Base-by-base conservation (phyloP, 92 coral and sea anemone species). In the Pocillopora meandrina region DNA sequence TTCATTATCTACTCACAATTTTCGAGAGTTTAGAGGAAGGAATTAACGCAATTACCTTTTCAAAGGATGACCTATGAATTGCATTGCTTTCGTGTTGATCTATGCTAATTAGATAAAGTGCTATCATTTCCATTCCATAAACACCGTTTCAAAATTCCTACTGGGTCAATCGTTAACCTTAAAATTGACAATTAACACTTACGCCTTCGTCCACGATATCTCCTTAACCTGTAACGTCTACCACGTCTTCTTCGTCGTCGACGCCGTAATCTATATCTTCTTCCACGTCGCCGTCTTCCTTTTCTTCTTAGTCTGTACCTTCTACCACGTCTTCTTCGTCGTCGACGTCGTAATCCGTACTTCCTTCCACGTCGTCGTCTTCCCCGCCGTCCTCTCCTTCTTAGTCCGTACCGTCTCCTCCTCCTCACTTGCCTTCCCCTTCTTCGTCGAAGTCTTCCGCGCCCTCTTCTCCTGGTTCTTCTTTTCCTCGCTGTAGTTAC, bases 331-430 rank as follows among this genome's bases (percentile, higher is more conserved):
- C 79, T 17, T 23, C 78, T 52, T 31, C 58, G 56, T 47, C 65
- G 17, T 58, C 65, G 14, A 8, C 10, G 36, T 11, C 17, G 60
- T 21, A 33, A 56, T 59, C 65, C 86, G 62, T 83, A 73, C 86
- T 17, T 73, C 63, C 86, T 23, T 73, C 80, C 72, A 42, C 85
- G 65, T 31, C 66, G 26, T 64, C 72, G 60, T 16, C 84, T 35
- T 33, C 68, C 42, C 10, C 85, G 21, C 11, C 85, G 36, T 10
- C 72, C 69, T 19, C 52, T 21, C 17, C 60, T 59, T 35, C 77
- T 20, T 36, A 20, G 7, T 4, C 73, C 12, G 18, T 23, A 56
- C 65, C 63, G 17, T 23, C 47, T 71, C 77, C 63, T n/a, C 14
- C 61, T 20, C 16, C 77, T 2, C 23, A 34, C 19, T 21, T 65